Percentiles rank a stretch among this genome's conserved stretches.
These are phyloP conservation scores for Leucoptera coffeella DNA, from an alignment of 2,888 invertebrate species.

Conservation along the genomic window DNA sequence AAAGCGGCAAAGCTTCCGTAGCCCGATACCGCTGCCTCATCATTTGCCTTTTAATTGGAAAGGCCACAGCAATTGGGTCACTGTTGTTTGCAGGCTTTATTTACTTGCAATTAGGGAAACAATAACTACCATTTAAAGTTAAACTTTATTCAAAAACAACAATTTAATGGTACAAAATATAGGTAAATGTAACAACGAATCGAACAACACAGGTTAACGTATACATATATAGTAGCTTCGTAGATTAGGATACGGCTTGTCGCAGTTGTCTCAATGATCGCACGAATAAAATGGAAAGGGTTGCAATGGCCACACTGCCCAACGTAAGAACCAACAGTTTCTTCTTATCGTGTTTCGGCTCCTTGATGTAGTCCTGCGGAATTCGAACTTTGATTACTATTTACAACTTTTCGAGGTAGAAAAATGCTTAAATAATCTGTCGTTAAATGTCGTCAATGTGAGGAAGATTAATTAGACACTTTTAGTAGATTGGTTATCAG, in stretches of 20 bases:
- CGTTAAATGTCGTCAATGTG: no score
- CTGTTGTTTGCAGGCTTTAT: conserved; percentile 26
- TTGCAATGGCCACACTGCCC: conserved; percentile 23
- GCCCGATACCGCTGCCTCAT: conserved; percentile 11
- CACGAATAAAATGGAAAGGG: conserved; percentile 23
- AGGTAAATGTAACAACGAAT: no score
- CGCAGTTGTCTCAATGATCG: conserved; percentile 24
- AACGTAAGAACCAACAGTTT: conserved; percentile 29
- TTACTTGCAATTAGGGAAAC: conserved; percentile 12
- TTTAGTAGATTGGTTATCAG: no score
- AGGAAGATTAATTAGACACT: no score
- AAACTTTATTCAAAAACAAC: no score
- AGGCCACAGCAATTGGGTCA: conserved; percentile 48
- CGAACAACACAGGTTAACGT: no score
- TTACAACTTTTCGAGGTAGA: not conserved
- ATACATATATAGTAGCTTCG: no score
- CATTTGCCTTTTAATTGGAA: conserved; percentile 43
- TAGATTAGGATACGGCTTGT: not conserved
- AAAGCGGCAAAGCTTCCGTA: conserved; percentile 10
- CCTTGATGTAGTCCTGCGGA: not conserved
- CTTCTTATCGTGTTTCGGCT: conserved; percentile 11
- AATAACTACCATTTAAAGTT: no score
- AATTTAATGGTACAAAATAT: no score
- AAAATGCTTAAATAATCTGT: conserved; percentile 1
- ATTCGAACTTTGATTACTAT: not conserved